Evolutionary conservation across 2,797 vertebrate species (phyloP).

Genomic region (Muscicapa striata): DNA sequence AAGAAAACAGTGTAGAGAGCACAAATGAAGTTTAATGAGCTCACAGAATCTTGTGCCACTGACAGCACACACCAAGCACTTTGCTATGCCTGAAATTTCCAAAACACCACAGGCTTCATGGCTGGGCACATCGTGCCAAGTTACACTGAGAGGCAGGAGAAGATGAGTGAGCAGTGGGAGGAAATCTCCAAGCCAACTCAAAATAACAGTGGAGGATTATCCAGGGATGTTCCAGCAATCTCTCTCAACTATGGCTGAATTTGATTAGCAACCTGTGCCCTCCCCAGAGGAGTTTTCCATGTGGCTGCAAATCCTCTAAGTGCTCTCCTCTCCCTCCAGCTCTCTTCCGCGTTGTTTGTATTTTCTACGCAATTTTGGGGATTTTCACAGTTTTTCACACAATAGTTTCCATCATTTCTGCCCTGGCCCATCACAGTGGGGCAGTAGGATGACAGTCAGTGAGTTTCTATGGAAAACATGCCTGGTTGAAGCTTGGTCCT

Average conservation of each 20-base stretch:
- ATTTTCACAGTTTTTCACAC: background rate
- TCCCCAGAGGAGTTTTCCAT: background rate
- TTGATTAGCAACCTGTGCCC: background rate
- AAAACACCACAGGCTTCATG: background rate
- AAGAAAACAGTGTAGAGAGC: background rate
- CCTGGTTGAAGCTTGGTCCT: background rate
- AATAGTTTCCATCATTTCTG: background rate
- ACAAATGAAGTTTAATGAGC: background rate
- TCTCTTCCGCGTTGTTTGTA: background rate
- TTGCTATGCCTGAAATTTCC: background rate
- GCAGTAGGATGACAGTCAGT: background rate
- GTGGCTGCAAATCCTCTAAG: background rate
- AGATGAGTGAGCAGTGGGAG: background rate
- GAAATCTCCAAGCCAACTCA: background rate
- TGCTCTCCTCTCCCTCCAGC: background rate
- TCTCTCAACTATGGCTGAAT: background rate
- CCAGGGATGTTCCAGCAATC: background rate
- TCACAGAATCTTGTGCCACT: background rate
- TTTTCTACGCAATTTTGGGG: accelerated
- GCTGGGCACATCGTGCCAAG: background rate
- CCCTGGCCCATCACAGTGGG: background rate
- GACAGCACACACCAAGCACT: background rate
- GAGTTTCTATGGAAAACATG: background rate
- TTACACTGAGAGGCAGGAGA: background rate
- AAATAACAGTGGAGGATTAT: background rate